phyloP scores from a whole-genome alignment of 2,113 vertebrate genomes.

The Pelvicachromis taeniatus region DNA sequence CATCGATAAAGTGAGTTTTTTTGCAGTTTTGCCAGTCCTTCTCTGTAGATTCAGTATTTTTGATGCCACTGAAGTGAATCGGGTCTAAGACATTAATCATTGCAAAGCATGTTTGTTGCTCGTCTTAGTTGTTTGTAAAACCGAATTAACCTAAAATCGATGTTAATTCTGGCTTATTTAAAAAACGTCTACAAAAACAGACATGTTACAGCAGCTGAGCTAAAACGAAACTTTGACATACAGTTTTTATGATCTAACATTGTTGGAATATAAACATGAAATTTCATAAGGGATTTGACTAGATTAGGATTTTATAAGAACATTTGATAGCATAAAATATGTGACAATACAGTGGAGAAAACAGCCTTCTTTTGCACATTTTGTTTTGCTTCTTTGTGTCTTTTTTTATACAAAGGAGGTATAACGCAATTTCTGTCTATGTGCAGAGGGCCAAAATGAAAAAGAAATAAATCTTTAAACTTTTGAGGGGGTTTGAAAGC shows the following conservation, averaged over 20 bases:
- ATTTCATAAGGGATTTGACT: not conserved
- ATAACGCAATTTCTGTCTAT: not conserved
- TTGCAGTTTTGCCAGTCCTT: not conserved
- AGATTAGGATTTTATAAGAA: not conserved
- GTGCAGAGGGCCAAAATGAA: not conserved
- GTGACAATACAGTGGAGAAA: not conserved
- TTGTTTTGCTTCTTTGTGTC: not conserved
- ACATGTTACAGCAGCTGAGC: not conserved
- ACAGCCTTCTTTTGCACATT: not conserved
- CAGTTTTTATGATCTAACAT: not conserved
- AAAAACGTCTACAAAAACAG: not conserved
- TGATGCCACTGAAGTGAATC: not conserved
- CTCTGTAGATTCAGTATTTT: not conserved
- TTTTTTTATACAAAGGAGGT: not conserved
- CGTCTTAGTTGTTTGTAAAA: not conserved
- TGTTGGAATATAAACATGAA: not conserved
- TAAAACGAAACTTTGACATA: not conserved
- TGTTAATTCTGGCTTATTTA: not conserved
- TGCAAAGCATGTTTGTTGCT: not conserved
- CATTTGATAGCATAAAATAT: not conserved
- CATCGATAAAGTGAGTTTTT: not conserved
- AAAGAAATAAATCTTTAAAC: constrained; percentile 14
- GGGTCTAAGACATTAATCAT: not conserved
- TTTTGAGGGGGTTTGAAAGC: not conserved
- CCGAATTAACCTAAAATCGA: not conserved